These are phyloP conservation scores for Orchesella cincta DNA, from an alignment of 1,140 invertebrate genomes.

Conservation along the genomic window DNA sequence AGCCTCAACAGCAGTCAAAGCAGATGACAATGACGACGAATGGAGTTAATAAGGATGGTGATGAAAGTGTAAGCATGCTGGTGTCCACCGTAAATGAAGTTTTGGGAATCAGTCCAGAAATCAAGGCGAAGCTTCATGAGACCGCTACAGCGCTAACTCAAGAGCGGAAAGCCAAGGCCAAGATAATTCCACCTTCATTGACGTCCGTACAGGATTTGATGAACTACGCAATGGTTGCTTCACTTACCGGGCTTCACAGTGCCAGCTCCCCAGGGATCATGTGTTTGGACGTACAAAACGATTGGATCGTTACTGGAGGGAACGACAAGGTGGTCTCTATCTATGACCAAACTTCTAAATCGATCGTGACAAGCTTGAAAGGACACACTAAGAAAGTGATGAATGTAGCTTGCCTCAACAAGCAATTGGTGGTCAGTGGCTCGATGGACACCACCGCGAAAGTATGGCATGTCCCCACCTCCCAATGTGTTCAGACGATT, in stretches of 20 bases:
- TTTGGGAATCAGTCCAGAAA: slow-evolving; percentile 84
- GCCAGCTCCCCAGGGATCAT: slow-evolving; percentile 95
- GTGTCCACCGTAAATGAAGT: too few species aligned
- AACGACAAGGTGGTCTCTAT: slow-evolving; percentile 97
- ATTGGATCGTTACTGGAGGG: slow-evolving; percentile 91
- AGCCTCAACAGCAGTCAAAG: slow-evolving; percentile 72
- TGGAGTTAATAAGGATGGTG: slow-evolving; percentile 75
- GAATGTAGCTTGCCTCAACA: slow-evolving; percentile 93
- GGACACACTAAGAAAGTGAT: slow-evolving; percentile 93
- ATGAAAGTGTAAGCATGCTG: too few species aligned
- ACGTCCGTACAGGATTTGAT: slow-evolving; percentile 82
- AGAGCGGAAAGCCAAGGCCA: slow-evolving; percentile 91
- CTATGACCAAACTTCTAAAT: slow-evolving; percentile 97
- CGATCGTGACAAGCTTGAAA: slow-evolving; percentile 93
- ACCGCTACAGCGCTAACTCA: slow-evolving; percentile 92
- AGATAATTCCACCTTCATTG: slow-evolving; percentile 92
- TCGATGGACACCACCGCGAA: slow-evolving; percentile 94
- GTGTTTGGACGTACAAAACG: slow-evolving; percentile 87
- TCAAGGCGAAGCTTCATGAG: slow-evolving; percentile 87
- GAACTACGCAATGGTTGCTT: slow-evolving; percentile 81
- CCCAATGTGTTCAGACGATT: slow-evolving; percentile 81
- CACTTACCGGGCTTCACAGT: slow-evolving; percentile 97
- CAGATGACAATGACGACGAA: slow-evolving; percentile 65
- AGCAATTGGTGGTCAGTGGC: slow-evolving; percentile 83
- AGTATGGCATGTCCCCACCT: slow-evolving; percentile 91